These are phyloP conservation scores for Loriculus beryllinus DNA, from an alignment of 2,797 vertebrate genomes.

Conservation along the genomic window DNA sequence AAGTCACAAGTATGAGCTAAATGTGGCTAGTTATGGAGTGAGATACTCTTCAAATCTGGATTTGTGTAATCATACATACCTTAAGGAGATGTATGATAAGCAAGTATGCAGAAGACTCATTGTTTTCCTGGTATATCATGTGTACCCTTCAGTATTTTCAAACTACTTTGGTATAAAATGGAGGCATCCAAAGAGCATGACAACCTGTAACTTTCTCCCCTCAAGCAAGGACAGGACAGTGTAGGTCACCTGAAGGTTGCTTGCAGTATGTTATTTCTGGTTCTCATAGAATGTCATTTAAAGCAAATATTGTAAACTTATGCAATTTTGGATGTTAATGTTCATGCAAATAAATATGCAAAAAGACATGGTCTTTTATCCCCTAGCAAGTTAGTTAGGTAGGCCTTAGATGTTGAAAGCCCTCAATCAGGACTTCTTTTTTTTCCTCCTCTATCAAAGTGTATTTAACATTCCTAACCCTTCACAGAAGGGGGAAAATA, in stretches of 20 bases:
- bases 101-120: neutral
- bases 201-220: neutral
- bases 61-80: neutral
- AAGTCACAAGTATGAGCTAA: neutral
- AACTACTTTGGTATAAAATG: neutral
- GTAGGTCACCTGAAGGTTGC: neutral
- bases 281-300: neutral
- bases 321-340: neutral
- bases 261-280: neutral
- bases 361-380: neutral
- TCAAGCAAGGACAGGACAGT: neutral
- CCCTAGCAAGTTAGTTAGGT: neutral
- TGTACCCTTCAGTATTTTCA: neutral
- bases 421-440: neutral
- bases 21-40: neutral
- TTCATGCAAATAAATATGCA: constrained; percentile 58
- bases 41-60: neutral
- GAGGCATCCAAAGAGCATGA: neutral
- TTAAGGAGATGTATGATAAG: neutral
- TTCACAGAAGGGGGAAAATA: neutral
- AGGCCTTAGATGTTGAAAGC: neutral
- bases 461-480: constrained; percentile 26
- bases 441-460: neutral
- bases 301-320: neutral
- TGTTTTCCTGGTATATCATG: neutral